Base-by-base conservation (phyloP, 2,888 invertebrate species). In the Danaus chrysippus region DNA sequence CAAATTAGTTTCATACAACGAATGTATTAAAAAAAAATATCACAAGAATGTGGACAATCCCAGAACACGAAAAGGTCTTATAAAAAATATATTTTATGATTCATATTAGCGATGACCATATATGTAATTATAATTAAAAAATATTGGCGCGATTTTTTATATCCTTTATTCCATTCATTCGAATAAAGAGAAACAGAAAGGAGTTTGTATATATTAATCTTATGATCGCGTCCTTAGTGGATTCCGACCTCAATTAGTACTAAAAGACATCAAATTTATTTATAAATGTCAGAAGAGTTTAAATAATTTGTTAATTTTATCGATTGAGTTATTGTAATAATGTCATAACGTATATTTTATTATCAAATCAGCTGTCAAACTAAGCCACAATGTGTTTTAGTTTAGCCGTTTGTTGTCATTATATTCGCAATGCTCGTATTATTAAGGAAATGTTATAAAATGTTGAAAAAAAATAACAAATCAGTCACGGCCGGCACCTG, bases 181-280 rank as follows among this genome's bases (percentile, higher is more conserved):
- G 56, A 42, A 73, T 72, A 72, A 73, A 70, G 71, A 65, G 67
- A 70, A 71, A 70, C 75, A 70, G 71, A 72, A 70, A 73, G 75
- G 68, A 76, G 71, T 75, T 72, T 76, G 73, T 68, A 71, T 74
- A 73, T 82, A 87, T 87, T 86, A 88, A 89, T 90, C 88, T 88
- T 76, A 71, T 87, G 88, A 90, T 90, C 86, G 89, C 83, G 87
- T 87, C 86, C 86, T 87, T 88, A 86, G 82, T 85, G 85, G 88
- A 89, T 87, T 70, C 69, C 79, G 67, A 79, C 87, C 87, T 84
- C 88, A 90, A 90, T 90, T 87, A 88, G 81, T 79, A 78, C 71
- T 80, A 81, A 79, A 82, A 86, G 87, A 83, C 79, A 82, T 70
- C 75, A 72, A 79, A 81, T 81, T 75, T 79, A 79, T 79, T 79